These are phyloP conservation scores for Gnatocerus cornutus DNA, from an alignment of 2,888 invertebrate genomes.

Conservation along the genomic window DNA sequence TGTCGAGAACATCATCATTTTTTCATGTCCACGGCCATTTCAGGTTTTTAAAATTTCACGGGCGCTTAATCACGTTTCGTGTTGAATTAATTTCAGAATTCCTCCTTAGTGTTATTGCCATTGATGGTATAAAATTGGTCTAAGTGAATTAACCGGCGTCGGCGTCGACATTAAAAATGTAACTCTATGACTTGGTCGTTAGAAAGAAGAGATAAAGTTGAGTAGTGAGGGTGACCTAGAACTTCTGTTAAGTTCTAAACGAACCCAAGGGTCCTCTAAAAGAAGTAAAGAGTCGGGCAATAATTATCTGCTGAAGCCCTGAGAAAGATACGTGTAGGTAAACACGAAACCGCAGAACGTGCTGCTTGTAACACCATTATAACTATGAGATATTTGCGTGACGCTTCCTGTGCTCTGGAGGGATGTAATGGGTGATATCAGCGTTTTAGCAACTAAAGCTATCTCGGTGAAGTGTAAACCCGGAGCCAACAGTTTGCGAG, in stretches of 20 bases:
- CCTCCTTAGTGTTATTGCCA: too few relatives aligned
- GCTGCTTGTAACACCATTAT: conserved; percentile 50
- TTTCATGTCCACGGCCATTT: not conserved
- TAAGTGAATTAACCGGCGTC: not conserved
- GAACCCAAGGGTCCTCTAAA: conserved; percentile 44
- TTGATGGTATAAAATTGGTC: too few relatives aligned
- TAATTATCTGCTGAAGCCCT: conserved; percentile 48
- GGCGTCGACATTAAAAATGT: conserved; percentile 26
- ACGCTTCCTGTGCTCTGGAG: conserved; percentile 54
- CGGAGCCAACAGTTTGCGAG: conserved; percentile 64
- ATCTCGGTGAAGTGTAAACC: conserved; percentile 65
- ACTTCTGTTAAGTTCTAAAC: conserved; percentile 40
- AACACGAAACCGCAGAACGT: conserved; percentile 53
- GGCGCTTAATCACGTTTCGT: not conserved
- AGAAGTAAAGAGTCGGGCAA: conserved; percentile 45
- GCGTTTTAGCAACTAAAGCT: conserved; percentile 61
- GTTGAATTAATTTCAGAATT: conserved; percentile 7
- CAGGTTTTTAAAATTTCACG: not conserved
- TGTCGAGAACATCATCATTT: not conserved
- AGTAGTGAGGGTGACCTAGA: conserved; percentile 31
- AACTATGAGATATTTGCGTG: conserved; percentile 56
- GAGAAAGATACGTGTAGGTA: conserved; percentile 48
- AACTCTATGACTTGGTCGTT: conserved; percentile 22
- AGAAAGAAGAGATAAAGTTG: conserved; percentile 34
- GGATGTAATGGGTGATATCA: conserved; percentile 61